These are phyloP conservation scores for Charanyca ferruginea DNA, from an alignment of 2,888 invertebrate genomes.

Conservation along the genomic window DNA sequence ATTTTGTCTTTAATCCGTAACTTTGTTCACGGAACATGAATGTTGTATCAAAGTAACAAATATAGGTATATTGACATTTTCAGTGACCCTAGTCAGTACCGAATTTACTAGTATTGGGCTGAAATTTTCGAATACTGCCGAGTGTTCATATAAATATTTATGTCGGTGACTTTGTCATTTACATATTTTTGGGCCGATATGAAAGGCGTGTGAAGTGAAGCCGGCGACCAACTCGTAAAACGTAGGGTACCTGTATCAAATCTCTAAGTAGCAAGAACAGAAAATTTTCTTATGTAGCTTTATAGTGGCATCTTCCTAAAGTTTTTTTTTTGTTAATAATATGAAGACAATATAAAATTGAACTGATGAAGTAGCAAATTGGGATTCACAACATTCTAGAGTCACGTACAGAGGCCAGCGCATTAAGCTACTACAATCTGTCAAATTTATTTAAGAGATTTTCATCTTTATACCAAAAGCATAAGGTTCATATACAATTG, in stretches of 20 bases:
- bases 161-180: slow-evolving; percentile 54
- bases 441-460: too few species aligned
- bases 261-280: slow-evolving; percentile 13
- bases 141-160: slow-evolving; percentile 60
- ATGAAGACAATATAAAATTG: background rate
- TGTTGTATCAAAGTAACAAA: slow-evolving; percentile 45
- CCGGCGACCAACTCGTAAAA: slow-evolving; percentile 45
- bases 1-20: slow-evolving; percentile 24
- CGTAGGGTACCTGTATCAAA: slow-evolving; percentile 41
- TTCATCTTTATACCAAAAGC: too few species aligned
- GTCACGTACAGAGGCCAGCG: too few species aligned
- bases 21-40: slow-evolving; percentile 34
- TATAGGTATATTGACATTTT: slow-evolving; percentile 35
- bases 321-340: background rate
- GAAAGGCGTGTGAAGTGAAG: slow-evolving; percentile 47
- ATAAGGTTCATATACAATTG: too few species aligned
- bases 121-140: slow-evolving; percentile 54
- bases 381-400: too few species aligned
- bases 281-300: slow-evolving; percentile 13
- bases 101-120: slow-evolving; percentile 47
- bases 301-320: background rate
- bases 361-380: background rate
- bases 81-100: slow-evolving; percentile 33
- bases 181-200: slow-evolving; percentile 57
- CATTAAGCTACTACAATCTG: too few species aligned